These are phyloP conservation scores for Phacellophora camtschatica DNA, from an alignment of 30 jellyfish, hydroid and myxozoan species.

Conservation along the genomic window DNA sequence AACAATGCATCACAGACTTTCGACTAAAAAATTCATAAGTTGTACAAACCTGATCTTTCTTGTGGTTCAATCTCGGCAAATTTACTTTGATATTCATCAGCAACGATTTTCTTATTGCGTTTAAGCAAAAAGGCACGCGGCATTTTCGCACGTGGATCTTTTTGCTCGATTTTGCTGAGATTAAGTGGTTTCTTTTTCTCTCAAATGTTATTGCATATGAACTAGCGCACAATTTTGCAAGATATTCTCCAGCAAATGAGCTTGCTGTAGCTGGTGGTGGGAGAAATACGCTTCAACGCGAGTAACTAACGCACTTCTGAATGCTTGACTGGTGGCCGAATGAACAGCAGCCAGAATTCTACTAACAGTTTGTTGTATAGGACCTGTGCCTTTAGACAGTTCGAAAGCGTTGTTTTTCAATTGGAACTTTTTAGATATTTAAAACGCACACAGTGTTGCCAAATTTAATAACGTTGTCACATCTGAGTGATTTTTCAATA, in stretches of 20 bases:
- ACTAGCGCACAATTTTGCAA: background rate
- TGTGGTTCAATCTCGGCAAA: conserved; percentile 64
- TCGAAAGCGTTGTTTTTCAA: conserved; percentile 57
- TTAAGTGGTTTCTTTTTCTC: too few species aligned
- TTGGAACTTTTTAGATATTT: background rate
- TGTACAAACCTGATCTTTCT: conserved; percentile 50
- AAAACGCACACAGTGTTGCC: too few species aligned
- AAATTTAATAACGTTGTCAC: too few species aligned
- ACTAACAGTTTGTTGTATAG: conserved; percentile 73
- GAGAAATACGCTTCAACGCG: conserved; percentile 40
- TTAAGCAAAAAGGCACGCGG: conserved; percentile 83
- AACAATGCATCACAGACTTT: background rate
- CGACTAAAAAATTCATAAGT: background rate
- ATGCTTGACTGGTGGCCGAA: conserved; percentile 67
- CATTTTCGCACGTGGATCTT: conserved; percentile 8
- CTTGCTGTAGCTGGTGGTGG: conserved; percentile 15
- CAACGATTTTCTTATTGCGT: conserved; percentile 31
- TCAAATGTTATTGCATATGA: background rate
- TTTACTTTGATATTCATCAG: conserved; percentile 15
- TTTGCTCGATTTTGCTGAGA: background rate
- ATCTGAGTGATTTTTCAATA: too few species aligned
- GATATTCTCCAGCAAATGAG: conserved; percentile 64
- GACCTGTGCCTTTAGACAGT: conserved; percentile 54
- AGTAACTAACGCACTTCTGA: conserved; percentile 29
- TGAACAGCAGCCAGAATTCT: conserved; percentile 14